These are phyloP conservation scores for Propithecus coquereli DNA, from an alignment of 2,113 vertebrate species.

Conservation along the genomic window DNA sequence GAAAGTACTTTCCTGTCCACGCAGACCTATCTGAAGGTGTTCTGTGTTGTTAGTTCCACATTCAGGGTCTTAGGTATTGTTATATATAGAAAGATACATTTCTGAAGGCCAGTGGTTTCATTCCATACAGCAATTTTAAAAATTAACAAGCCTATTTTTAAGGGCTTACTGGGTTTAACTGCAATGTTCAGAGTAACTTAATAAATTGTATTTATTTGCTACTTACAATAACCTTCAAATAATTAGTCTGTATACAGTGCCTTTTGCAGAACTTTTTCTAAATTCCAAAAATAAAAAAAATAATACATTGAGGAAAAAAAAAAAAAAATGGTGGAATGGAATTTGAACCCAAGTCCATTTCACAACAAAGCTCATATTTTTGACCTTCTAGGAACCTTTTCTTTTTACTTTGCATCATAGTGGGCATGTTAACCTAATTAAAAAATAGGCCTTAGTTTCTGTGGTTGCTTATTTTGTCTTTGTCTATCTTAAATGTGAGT, in stretches of 20 bases:
- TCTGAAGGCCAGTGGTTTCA: neutral
- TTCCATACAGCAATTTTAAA: neutral
- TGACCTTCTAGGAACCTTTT: neutral
- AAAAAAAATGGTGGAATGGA: neutral
- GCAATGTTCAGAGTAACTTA: neutral
- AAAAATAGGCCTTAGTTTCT: neutral
- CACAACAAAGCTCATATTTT: neutral
- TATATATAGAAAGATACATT: neutral
- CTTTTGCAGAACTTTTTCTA: neutral
- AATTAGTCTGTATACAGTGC: neutral
- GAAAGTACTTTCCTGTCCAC: neutral
- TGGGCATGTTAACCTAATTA: neutral
- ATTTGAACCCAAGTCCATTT: neutral
- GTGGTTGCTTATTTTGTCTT: neutral
- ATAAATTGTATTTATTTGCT: neutral
- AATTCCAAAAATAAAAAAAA: conserved; percentile 38
- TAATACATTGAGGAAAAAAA: neutral
- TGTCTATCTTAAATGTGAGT: neutral
- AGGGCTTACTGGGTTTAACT: neutral
- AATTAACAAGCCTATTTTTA: neutral
- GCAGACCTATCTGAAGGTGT: neutral
- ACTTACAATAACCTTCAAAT: neutral
- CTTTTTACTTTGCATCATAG: neutral
- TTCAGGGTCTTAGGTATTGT: neutral
- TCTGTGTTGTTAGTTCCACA: neutral